Percentiles rank a stretch among this genome's conserved stretches.
phyloP scores from a whole-genome alignment of 2,888 invertebrate species.

The Cryptosula pallasiana region DNA sequence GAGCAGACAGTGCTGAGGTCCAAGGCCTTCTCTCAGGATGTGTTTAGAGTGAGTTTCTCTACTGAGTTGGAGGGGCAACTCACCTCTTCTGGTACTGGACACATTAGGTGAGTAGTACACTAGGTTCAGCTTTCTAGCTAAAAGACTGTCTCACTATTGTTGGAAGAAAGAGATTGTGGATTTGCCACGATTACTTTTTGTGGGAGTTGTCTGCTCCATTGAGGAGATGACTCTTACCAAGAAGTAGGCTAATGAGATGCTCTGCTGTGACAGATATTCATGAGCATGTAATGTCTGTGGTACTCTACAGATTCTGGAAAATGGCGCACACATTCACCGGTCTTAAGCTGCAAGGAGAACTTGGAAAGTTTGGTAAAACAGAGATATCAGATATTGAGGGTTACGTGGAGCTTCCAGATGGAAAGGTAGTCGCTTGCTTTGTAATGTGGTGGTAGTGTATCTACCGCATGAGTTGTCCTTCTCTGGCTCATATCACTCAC shows the following conservation, averaged over 20 bases:
- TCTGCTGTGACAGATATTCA: no score
- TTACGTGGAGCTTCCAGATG: conserved; percentile 78
- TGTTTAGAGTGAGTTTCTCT: conserved; percentile 75
- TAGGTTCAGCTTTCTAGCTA: no score
- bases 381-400: conserved; percentile 84
- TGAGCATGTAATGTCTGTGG: no score
- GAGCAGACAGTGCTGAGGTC: conserved; percentile 71
- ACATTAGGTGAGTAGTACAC: conserved; percentile 53
- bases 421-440: conserved; percentile 64
- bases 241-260: no score
- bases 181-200: no score
- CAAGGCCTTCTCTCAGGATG: conserved; percentile 77
- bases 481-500: background rate
- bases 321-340: conserved; percentile 87
- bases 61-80: conserved; percentile 72
- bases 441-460: background rate
- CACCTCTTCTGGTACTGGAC: conserved; percentile 66
- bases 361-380: conserved; percentile 87
- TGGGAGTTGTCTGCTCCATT: no score
- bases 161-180: no score
- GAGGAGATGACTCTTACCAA: no score
- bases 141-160: no score
- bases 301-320: conserved; percentile 86
- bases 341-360: conserved; percentile 76
- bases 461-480: background rate